phyloP scores from a whole-genome alignment of 2,797 vertebrate genomes.

The Mus minutoides region DNA sequence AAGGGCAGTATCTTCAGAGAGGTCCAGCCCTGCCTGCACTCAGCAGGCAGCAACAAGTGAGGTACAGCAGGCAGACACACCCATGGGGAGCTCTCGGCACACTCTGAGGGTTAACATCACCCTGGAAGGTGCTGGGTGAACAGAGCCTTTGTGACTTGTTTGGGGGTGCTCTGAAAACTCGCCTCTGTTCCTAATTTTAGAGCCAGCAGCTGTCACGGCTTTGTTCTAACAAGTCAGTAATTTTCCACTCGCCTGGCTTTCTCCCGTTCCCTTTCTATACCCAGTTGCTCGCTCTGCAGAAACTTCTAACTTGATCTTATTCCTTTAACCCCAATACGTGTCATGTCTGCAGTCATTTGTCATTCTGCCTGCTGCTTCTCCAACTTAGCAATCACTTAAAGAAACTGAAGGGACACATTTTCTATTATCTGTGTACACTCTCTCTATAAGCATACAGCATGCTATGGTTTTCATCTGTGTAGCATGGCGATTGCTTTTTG shows the following conservation, averaged over 20 bases:
- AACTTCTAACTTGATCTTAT: not conserved
- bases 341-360: not conserved
- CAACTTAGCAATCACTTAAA: not conserved
- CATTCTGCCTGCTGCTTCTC: not conserved
- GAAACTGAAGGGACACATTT: constrained; percentile 21
- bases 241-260: constrained; percentile 72
- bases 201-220: constrained; percentile 73
- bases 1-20: not conserved
- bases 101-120: constrained; percentile 31
- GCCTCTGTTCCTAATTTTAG: constrained; percentile 77
- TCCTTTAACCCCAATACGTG: not conserved
- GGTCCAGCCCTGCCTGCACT: not conserved
- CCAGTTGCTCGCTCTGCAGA: not conserved
- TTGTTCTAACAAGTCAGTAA: constrained; percentile 73
- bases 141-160: constrained; percentile 61
- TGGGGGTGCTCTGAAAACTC: constrained; percentile 62
- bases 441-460: not conserved
- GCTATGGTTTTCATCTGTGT: not conserved
- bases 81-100: not conserved
- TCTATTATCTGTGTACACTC: not conserved
- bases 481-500: not conserved
- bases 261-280: not conserved
- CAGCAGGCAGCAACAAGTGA: constrained; percentile 16
- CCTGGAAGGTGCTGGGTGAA: constrained; percentile 45
- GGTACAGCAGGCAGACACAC: not conserved